Evolutionary conservation across 2,113 vertebrate genomes (phyloP).

Genomic region (Sinocyclocheilus grahami): DNA sequence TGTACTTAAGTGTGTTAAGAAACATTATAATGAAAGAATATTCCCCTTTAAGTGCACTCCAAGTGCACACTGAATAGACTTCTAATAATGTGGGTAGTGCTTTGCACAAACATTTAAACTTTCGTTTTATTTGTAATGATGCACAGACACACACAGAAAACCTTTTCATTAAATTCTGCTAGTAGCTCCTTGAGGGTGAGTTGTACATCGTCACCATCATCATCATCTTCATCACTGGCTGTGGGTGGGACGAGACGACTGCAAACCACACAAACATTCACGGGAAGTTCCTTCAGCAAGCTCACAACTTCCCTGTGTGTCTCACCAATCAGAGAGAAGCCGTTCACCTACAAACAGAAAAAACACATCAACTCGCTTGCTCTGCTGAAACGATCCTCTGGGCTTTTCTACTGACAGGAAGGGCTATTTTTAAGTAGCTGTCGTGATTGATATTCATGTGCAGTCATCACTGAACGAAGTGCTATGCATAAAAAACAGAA

Average conservation of each 20-base stretch:
- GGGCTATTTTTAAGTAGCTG: constrained; percentile 25
- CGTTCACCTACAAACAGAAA: constrained; percentile 82
- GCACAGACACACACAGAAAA: constrained; percentile 32
- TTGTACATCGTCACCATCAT: constrained; percentile 59
- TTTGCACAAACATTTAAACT: neutral
- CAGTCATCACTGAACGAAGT: constrained; percentile 13
- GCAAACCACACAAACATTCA: constrained; percentile 84
- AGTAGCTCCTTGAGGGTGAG: constrained; percentile 76
- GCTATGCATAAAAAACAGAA: constrained; percentile 34
- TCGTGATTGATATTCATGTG: constrained; percentile 33
- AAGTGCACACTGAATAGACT: too few relatives aligned
- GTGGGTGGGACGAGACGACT: constrained; percentile 74
- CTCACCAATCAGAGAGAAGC: constrained; percentile 86
- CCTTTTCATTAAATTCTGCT: constrained; percentile 76
- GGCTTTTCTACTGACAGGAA: constrained; percentile 20
- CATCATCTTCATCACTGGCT: constrained; percentile 67
- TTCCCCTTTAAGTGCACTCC: too few relatives aligned
- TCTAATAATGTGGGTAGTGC: neutral
- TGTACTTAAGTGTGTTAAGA: too few relatives aligned
- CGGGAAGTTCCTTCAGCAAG: constrained; percentile 86
- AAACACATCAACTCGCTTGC: constrained; percentile 4
- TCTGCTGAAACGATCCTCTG: constrained; percentile 12
- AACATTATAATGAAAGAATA: too few relatives aligned
- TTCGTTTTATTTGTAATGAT: neutral
- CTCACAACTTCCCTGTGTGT: constrained; percentile 89